Base-by-base conservation (phyloP, 2,888 invertebrate species). In the Gordius sp. region DNA sequence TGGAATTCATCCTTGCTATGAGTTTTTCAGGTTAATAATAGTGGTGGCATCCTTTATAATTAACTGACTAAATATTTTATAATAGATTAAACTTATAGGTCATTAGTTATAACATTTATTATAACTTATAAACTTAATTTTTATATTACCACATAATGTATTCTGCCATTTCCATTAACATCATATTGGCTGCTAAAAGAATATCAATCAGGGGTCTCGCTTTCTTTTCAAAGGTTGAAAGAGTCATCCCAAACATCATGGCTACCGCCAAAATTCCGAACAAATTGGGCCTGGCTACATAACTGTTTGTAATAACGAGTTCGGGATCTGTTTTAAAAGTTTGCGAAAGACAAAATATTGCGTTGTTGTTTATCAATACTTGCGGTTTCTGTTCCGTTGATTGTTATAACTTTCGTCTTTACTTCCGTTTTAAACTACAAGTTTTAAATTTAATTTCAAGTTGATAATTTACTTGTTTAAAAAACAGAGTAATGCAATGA, bases 61-160 rank as follows among this genome's bases (percentile, higher is more conserved):
- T n/a, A n/a, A n/a, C n/a, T n/a, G n/a, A n/a, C n/a, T n/a, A n/a
- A n/a, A n/a, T n/a, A n/a, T n/a, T n/a, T n/a, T n/a, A n/a, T n/a
- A n/a, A n/a, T n/a, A n/a, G n/a, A n/a, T n/a, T n/a, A n/a, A n/a
- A n/a, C n/a, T n/a, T n/a, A n/a, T n/a, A n/a, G n/a, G n/a, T n/a
- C n/a, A n/a, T n/a, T n/a, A n/a, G n/a, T n/a, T n/a, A n/a, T n/a
- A n/a, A n/a, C n/a, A n/a, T n/a, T n/a, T n/a, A n/a, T 8, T 33
- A 33, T 13, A 33, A 13, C 39, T 33, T 33, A 33, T 33, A 13
- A n/a, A 33, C 8, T 33, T 33, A 33, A 33, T 13, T 33, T 33
- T 33, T 13, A 33, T 33, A 33, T n/a, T 47, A 47, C 47, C 47
- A 47, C 47, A 47, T 47, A n/a, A 47, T 47, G 20, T 47, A 47